Conservation (phyloP, 1,140 invertebrate species). For the Drosophila orosa region DNA sequence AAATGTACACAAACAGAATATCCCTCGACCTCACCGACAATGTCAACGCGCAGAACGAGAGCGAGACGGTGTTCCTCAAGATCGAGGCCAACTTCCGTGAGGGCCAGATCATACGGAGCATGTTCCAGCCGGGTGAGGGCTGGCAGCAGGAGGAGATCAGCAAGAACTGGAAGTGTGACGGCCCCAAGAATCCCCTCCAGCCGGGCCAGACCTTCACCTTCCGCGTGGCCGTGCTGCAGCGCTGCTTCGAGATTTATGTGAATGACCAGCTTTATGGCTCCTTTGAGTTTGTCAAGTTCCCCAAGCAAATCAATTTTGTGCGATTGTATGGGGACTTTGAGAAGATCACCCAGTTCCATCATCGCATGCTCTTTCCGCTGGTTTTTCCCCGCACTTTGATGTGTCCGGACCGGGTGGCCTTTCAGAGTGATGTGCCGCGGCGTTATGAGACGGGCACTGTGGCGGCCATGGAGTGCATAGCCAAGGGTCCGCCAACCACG, state of each 20-base stretch:
- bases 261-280: slow-evolving; percentile 80
- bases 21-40: slow-evolving; percentile 79
- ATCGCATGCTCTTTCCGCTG: slow-evolving; percentile 79
- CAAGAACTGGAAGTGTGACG: slow-evolving; percentile 82
- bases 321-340: slow-evolving; percentile 80
- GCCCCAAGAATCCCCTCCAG: slow-evolving; percentile 76
- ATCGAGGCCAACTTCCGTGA: slow-evolving; percentile 83
- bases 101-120: slow-evolving; percentile 82
- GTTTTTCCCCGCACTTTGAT: slow-evolving; percentile 76
- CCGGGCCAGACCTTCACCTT: slow-evolving; percentile 80
- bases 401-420: slow-evolving; percentile 73
- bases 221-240: slow-evolving; percentile 78
- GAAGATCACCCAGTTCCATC: slow-evolving; percentile 82
- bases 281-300: slow-evolving; percentile 81
- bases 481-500: slow-evolving; percentile 75
- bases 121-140: slow-evolving; percentile 82
- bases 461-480: slow-evolving; percentile 82
- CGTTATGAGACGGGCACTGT: slow-evolving; percentile 80
- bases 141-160: slow-evolving; percentile 84
- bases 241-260: slow-evolving; percentile 82
- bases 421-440: slow-evolving; percentile 79
- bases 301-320: slow-evolving; percentile 80
- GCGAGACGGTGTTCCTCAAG: slow-evolving; percentile 79
- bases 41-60: slow-evolving; percentile 75
- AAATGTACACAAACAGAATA: slow-evolving; percentile 54